Conservation (phyloP, 2,797 vertebrate genomes). For the Danio jaintianensis region DNA sequence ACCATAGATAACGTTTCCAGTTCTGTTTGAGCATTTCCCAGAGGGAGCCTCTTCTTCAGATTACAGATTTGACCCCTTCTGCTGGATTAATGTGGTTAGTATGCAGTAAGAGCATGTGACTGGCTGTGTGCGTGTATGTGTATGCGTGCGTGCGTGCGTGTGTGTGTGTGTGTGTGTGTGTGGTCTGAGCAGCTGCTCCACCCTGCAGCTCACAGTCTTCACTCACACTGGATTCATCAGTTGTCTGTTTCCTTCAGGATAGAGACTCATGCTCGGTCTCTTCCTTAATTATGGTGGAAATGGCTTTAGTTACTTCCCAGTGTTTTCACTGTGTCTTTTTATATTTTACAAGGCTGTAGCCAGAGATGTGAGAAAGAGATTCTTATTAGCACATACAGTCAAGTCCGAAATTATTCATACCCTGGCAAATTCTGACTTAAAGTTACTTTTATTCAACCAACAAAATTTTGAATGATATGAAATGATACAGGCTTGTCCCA, state of each 20-base stretch:
- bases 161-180: constrained; percentile 41
- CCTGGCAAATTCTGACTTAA: too few species aligned
- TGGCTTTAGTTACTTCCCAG: background rate
- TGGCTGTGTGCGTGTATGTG: constrained; percentile 1
- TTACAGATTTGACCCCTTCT: constrained; percentile 12
- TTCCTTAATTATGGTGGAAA: constrained; percentile 12
- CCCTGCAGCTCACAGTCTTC: constrained; percentile 21
- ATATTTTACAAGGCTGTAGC: background rate
- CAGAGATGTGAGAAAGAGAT: background rate
- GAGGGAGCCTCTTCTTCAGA: background rate
- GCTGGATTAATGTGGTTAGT: constrained; percentile 31
- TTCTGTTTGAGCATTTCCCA: background rate
- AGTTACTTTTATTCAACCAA: too few species aligned
- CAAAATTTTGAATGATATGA: too few species aligned
- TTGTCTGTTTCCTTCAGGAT: constrained; percentile 51
- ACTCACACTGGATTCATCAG: constrained; percentile 43
- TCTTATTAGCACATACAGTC: background rate
- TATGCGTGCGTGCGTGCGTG: constrained; percentile 32
- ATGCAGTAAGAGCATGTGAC: constrained; percentile 38
- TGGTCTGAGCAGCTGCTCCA: constrained; percentile 39
- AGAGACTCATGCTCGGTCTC: background rate
- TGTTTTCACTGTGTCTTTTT: background rate
- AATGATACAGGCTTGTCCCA: too few species aligned
- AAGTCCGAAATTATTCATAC: too few species aligned
- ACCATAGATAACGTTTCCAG: background rate